Evolutionary conservation across 2,888 invertebrate genomes (phyloP).

Genomic region (Spisula subtruncata): DNA sequence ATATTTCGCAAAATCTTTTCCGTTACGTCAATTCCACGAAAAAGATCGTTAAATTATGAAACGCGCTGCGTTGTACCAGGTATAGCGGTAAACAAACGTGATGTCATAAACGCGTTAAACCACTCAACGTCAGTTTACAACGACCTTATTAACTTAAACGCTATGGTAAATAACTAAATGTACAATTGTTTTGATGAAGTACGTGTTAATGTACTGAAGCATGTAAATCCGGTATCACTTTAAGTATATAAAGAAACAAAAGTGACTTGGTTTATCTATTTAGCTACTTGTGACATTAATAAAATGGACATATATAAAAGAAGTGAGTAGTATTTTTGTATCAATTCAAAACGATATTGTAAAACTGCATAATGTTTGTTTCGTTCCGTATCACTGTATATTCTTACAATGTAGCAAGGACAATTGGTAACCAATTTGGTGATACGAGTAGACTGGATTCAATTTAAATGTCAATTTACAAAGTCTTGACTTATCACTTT

Average conservation of each 20-base stretch:
- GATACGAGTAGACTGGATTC: too few relatives aligned
- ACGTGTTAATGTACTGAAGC: background rate
- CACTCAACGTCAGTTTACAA: background rate
- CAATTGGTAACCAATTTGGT: background rate
- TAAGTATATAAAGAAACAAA: background rate
- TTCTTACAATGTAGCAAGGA: background rate
- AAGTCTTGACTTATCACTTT: too few relatives aligned
- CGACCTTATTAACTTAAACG: background rate
- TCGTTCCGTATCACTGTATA: background rate
- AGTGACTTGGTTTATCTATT: background rate
- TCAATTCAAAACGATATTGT: background rate
- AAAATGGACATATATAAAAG: slow-evolving; percentile 4
- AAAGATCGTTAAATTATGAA: background rate
- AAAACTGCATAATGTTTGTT: too few relatives aligned
- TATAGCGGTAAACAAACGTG: background rate
- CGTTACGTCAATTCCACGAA: too few relatives aligned
- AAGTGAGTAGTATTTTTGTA: slow-evolving; percentile 8
- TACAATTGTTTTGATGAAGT: background rate
- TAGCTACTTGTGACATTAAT: background rate
- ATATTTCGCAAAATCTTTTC: too few relatives aligned
- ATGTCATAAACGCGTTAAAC: background rate
- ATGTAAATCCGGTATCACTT: slow-evolving; percentile 6
- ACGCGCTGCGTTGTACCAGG: background rate
- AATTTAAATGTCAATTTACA: too few relatives aligned
- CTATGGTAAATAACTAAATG: background rate